phyloP scores from a whole-genome alignment of 2,797 vertebrate species.

The Myotis vivesi region DNA sequence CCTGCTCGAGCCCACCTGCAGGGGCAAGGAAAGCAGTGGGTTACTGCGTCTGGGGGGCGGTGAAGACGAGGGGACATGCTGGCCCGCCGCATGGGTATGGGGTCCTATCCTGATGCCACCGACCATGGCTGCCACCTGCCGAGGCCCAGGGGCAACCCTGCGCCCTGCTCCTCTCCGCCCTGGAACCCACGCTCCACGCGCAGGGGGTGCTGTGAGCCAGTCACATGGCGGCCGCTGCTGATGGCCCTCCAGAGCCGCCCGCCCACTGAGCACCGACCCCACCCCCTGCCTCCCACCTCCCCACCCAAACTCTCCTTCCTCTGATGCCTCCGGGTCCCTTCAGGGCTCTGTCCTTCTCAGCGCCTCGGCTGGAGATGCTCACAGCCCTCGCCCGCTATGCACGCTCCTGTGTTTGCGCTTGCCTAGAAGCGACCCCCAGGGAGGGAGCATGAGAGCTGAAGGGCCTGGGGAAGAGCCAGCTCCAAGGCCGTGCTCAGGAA shows the following conservation, averaged over 20 bases:
- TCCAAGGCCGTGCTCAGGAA: no score
- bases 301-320: not conserved
- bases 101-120: not conserved
- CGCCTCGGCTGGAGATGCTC: not conserved
- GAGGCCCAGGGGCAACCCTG: rapidly evolving
- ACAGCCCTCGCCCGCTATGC: no score
- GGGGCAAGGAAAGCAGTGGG: not conserved
- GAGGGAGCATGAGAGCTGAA: no score
- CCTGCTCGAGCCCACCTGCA: rapidly evolving
- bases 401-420: no score
- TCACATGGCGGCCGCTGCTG: rapidly evolving
- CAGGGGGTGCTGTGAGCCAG: rapidly evolving
- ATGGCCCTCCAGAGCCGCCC: rapidly evolving
- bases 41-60: not conserved
- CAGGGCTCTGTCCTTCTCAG: not conserved
- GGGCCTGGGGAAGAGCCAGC: no score
- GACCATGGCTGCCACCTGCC: rapidly evolving
- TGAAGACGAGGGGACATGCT: not conserved
- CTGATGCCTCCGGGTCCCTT: rapidly evolving
- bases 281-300: not conserved
- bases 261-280: rapidly evolving
- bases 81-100: rapidly evolving
- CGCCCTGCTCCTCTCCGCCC: rapidly evolving
- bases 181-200: rapidly evolving
- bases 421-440: no score